These are phyloP conservation scores for Heterodera schachtii DNA, from an alignment of 1,140 invertebrate species.

Conservation along the genomic window DNA sequence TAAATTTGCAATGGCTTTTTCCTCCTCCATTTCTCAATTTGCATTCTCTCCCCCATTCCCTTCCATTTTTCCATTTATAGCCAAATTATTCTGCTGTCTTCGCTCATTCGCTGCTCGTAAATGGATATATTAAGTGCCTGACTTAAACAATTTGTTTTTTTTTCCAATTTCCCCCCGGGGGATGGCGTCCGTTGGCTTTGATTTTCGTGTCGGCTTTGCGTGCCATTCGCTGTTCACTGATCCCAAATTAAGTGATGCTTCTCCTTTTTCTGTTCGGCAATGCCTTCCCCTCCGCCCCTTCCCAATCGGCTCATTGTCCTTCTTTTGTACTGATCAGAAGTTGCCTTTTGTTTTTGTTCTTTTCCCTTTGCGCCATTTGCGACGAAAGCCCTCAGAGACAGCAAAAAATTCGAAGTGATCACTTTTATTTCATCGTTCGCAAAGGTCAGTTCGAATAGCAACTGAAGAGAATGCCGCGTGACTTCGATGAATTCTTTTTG, in stretches of 20 bases:
- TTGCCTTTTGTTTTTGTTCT: background rate
- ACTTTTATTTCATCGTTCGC: slow-evolving; percentile 9
- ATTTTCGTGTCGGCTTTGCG: no score
- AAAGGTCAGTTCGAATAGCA: background rate
- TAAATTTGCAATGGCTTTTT: background rate
- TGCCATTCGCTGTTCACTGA: no score
- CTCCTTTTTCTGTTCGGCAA: background rate
- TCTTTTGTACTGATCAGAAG: background rate
- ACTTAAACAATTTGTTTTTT: no score
- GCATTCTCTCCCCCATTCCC: no score
- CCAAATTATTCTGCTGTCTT: no score
- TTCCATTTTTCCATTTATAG: no score
- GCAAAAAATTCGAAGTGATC: background rate
- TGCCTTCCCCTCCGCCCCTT: background rate
- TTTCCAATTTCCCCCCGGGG: no score
- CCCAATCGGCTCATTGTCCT: background rate
- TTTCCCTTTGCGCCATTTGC: background rate
- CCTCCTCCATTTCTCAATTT: background rate
- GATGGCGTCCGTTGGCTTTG: no score
- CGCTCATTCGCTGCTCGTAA: no score
- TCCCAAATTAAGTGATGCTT: background rate
- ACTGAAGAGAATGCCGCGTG: no score
- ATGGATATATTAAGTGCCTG: no score
- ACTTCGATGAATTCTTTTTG: no score
- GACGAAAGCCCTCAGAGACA: background rate